Percentiles rank a stretch among this genome's conserved stretches.
phyloP scores from a whole-genome alignment of 2,797 vertebrate species.

The Crocidura indochinensis region DNA sequence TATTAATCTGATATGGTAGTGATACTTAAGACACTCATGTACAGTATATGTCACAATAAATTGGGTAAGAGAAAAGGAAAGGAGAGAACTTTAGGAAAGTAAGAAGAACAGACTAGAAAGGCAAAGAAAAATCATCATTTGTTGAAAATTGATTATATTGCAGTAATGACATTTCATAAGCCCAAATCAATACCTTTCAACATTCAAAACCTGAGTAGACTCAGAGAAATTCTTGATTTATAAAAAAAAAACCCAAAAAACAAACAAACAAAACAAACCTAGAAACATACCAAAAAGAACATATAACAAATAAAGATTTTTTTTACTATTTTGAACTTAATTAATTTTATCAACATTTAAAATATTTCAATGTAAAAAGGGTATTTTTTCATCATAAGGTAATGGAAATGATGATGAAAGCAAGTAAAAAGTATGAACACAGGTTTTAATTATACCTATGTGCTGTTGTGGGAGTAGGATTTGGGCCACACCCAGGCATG shows the following conservation, averaged over 20 bases:
- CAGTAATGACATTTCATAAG: conserved; percentile 19
- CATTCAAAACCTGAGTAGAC: conserved; percentile 33
- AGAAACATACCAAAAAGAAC: conserved; percentile 14
- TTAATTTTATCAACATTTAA: conserved; percentile 44
- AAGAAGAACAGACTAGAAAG: background rate
- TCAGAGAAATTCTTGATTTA: conserved; percentile 25
- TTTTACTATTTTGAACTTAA: conserved; percentile 25
- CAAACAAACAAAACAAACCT: no score
- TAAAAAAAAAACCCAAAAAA: no score
- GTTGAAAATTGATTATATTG: background rate
- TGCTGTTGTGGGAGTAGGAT: no score
- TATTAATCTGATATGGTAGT: background rate
- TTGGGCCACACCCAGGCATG: no score
- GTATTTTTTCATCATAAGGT: background rate
- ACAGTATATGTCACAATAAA: conserved; percentile 8
- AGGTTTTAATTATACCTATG: no score
- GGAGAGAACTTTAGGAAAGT: background rate
- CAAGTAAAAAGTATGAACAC: conserved; percentile 16
- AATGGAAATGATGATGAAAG: conserved; percentile 39
- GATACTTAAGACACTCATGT: conserved; percentile 3
- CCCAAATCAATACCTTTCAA: background rate
- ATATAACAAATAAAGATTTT: background rate
- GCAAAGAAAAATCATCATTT: conserved; percentile 14
- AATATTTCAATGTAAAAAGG: conserved; percentile 31
- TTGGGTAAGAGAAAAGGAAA: background rate